phyloP scores from a whole-genome alignment of 37 sponge, comb jelly and placozoan species.

The Lycopodina hypogea region DNA sequence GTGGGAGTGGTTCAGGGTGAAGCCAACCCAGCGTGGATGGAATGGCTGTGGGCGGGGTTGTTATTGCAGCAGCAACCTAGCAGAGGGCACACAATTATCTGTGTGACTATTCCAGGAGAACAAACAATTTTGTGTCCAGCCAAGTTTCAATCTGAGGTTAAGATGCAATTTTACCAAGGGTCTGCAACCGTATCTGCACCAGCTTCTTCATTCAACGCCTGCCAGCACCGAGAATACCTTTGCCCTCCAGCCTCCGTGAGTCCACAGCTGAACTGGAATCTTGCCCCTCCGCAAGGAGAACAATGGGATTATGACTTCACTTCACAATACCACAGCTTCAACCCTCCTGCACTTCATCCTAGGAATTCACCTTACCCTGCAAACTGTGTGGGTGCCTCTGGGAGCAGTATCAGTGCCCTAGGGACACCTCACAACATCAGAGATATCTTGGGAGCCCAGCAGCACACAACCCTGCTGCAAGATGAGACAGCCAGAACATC shows the following conservation, averaged over 20 bases:
- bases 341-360: conserved; percentile 1
- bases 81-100: not conserved
- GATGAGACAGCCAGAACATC: conserved; percentile 75
- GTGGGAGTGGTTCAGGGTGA: too few species aligned
- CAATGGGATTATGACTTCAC: conserved; percentile 54
- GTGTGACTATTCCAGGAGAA: too few species aligned
- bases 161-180: conserved; percentile 42
- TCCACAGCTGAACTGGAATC: conserved; percentile 57
- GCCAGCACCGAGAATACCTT: conserved; percentile 15
- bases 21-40: not conserved
- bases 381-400: conserved; percentile 33
- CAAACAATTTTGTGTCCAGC: too few species aligned
- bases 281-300: conserved; percentile 29
- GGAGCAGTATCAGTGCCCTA: not conserved
- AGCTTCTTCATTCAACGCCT: not conserved
- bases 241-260: conserved; percentile 1
- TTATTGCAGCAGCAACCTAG: not conserved
- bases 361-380: conserved; percentile 28
- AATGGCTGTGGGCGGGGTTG: not conserved
- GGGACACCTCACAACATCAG: conserved; percentile 66
- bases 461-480: conserved; percentile 32
- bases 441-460: conserved; percentile 66
- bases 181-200: conserved; percentile 1
- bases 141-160: too few species aligned
- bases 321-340: conserved; percentile 13